Base-by-base conservation (phyloP, 2,113 vertebrate genomes). In the Rhinolophus ferrumequinum region DNA sequence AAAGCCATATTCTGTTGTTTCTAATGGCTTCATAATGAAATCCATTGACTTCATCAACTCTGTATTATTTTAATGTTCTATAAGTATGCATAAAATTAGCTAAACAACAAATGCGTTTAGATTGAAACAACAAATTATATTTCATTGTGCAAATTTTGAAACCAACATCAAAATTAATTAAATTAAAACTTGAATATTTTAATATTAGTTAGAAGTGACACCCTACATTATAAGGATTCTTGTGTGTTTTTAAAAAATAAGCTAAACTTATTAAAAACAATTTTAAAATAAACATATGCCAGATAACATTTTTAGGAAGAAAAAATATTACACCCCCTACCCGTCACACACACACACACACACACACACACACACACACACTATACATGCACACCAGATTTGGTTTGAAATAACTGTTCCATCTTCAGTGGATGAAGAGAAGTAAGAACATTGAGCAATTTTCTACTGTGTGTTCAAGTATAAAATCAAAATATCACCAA, bases 401-500 rank as follows among this genome's bases (percentile, higher is more conserved):
- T 82, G 52, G 38, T 72, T 94, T 88, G 54, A 96, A 97, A 96
- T 95, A 96, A 82, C 77, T 82, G 12, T 84, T 83, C 82, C 26
- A 76, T 54, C 77, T 66, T 95, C 83, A 97, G 62, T 70, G 56
- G 86, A 79, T 85, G 30, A 81, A 80, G 47, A 93, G 50, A 96
- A 64, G 5, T 58, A 82, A 83, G 85, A 97, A 93, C 96, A 97
- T 3, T 79, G 88, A 85, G 41, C 73, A 93, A 93, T 96, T 97
- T 97, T 97, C 95, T 96, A 64, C 75, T 72, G 47, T 81, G 76
- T 90, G 54, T 81, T 97, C 92, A 96, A 96, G 82, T 84, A 84
- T 77, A 97, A 96, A 94, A 95, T 91, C 67, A 93, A 97, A 95
- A 82, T 93, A 83, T 94, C 96, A 94, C 81, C 47, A 96, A 96